Conservation (phyloP, 30 jellyfish, hydroid and myxozoan species). For the Cassiopea xamachana region DNA sequence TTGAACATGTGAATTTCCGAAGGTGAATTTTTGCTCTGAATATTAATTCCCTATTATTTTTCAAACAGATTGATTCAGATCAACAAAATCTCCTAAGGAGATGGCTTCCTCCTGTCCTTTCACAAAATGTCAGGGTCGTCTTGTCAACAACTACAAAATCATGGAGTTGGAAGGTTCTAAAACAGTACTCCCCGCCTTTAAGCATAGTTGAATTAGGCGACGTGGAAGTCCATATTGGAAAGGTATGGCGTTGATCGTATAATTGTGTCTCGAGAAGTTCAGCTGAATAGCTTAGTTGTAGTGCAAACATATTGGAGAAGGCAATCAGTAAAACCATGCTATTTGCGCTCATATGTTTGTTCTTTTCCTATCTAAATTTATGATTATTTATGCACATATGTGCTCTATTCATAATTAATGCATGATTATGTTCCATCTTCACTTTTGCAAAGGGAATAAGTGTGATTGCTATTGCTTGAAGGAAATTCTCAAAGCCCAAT, state of each 20-base stretch:
- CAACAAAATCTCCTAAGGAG: slow-evolving; percentile 62
- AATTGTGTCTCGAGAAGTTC: too few species aligned
- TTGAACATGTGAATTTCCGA: too few species aligned
- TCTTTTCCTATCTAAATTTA: too few species aligned
- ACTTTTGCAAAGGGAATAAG: too few species aligned
- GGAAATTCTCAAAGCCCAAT: slow-evolving; percentile 60
- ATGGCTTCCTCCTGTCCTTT: slow-evolving; percentile 69
- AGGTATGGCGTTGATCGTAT: slow-evolving; percentile 13
- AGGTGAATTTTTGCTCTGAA: not conserved
- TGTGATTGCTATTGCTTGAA: not conserved
- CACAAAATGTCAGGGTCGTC: slow-evolving; percentile 45
- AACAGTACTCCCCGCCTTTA: slow-evolving; percentile 27
- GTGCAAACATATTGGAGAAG: too few species aligned
- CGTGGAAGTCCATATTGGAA: slow-evolving; percentile 25
- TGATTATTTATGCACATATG: too few species aligned
- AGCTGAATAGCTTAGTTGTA: too few species aligned
- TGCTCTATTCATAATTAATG: too few species aligned
- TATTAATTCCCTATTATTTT: not conserved
- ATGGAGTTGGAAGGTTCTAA: slow-evolving; percentile 6
- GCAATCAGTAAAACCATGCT: too few species aligned
- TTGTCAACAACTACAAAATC: slow-evolving; percentile 43
- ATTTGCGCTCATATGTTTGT: too few species aligned
- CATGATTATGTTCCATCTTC: too few species aligned
- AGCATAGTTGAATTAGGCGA: slow-evolving; percentile 26
- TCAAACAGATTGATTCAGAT: slow-evolving; percentile 51